phyloP scores from a whole-genome alignment of 1,140 invertebrate genomes.

The Drosophila lowei region DNA sequence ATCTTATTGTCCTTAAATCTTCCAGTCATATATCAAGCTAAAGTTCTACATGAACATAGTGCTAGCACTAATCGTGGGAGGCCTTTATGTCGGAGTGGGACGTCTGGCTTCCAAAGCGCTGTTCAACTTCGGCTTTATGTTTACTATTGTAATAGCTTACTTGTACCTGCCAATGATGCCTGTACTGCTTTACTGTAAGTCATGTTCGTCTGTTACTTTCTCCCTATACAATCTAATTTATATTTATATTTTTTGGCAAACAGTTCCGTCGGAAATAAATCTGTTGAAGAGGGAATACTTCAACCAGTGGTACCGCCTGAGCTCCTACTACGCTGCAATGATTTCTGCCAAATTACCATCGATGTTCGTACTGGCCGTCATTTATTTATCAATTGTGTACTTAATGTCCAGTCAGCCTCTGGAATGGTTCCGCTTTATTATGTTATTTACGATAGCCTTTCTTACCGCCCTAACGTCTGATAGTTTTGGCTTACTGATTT shows the following conservation, averaged over 20 bases:
- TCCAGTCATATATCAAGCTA: constrained; percentile 88
- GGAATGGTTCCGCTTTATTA: constrained; percentile 88
- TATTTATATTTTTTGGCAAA: constrained; percentile 71
- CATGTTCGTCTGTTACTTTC: background rate
- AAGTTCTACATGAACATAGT: constrained; percentile 88
- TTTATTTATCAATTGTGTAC: constrained; percentile 93
- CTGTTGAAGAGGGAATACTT: constrained; percentile 95
- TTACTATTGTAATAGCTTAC: constrained; percentile 89
- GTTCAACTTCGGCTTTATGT: constrained; percentile 93
- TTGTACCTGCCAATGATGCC: constrained; percentile 92
- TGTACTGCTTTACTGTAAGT: constrained; percentile 90
- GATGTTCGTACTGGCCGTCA: constrained; percentile 89
- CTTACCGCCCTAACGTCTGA: constrained; percentile 89
- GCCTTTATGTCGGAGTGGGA: constrained; percentile 88
- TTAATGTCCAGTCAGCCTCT: constrained; percentile 93
- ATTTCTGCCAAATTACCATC: constrained; percentile 89
- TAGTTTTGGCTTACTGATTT: constrained; percentile 89
- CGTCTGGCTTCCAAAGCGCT: constrained; percentile 91
- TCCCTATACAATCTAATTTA: background rate
- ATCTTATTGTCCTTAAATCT: background rate
- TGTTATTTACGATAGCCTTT: constrained; percentile 88
- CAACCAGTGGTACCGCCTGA: constrained; percentile 96
- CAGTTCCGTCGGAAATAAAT: constrained; percentile 94
- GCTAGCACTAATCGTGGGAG: constrained; percentile 88
- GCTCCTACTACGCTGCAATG: constrained; percentile 94